Base-by-base conservation (phyloP, 1,140 invertebrate genomes). In the Bactericera cockerelli region DNA sequence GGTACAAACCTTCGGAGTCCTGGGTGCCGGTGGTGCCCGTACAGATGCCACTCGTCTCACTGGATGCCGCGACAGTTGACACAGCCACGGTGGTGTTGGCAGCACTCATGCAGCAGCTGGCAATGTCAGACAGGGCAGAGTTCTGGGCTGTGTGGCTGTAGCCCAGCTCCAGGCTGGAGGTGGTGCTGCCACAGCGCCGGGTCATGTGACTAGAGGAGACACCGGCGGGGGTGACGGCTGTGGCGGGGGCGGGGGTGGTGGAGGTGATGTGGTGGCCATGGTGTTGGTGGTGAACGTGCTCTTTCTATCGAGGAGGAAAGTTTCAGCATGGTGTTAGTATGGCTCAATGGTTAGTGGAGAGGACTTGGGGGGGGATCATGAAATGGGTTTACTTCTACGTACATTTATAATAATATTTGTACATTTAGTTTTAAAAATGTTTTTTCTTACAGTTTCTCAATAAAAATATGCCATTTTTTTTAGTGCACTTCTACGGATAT, bases 81-180 rank as follows among this genome's bases (percentile, higher is more conserved):
- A 70, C 71, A 16, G 70, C 67, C 57, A 75, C 73, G 0, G 69
- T 65, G 6, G 64, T 63, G 2, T 56, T 60, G 21, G 59, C 62
- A 21, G 26, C 55, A 55, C 59, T 65, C 59, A 74, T 68, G 33
- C 71, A 75, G 49, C 68, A 70, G 26, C 70, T 72, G 22, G 77
- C 79, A 1, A 77, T 74, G 60, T 83, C 81, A 66, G 81, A 83
- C 26, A 87, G 67, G 19, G 81, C 76, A 1, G 85, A 88, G 69
- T 88, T 87, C 71, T 89, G 85, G 10, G 86, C 83, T 1, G 86
- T 88, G 66, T 88, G 86, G 60, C 84, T 87, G 64, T 83, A 88
- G 26, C 85, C 84, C 42, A 87, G 69, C 71, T 89, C 85, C 63
- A 87, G 72, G 65, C 85, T 87, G 57, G 84, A 86, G 13, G 78